phyloP scores from a whole-genome alignment of 2,888 invertebrate genomes.

The Neoitamus cyanurus region DNA sequence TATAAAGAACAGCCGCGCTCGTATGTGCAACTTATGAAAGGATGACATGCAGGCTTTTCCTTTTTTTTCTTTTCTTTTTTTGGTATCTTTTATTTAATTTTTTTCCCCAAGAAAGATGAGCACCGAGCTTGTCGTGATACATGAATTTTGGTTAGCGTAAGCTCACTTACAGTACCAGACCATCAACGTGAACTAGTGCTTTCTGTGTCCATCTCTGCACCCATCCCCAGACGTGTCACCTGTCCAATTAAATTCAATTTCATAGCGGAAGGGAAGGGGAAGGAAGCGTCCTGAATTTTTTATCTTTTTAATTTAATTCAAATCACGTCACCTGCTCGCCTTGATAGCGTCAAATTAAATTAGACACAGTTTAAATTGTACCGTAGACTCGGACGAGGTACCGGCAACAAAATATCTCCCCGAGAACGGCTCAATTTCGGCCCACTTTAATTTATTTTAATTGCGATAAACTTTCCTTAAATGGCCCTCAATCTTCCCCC shows the following conservation, averaged over 20 bases:
- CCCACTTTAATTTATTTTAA: neutral
- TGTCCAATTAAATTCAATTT: slow-evolving; percentile 5
- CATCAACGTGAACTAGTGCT: neutral
- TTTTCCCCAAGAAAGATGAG: too few relatives aligned
- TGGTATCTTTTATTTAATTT: too few relatives aligned
- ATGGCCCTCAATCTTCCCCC: neutral
- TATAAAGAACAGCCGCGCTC: too few relatives aligned
- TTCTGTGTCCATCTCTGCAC: neutral
- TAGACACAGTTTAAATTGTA: neutral
- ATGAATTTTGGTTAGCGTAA: neutral
- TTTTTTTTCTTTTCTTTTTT: too few relatives aligned
- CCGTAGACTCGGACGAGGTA: neutral
- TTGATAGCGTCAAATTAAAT: neutral
- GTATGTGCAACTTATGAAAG: too few relatives aligned
- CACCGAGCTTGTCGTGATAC: too few relatives aligned
- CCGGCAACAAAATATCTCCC: neutral
- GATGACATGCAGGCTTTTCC: too few relatives aligned
- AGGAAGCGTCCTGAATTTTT: neutral
- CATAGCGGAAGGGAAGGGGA: neutral
- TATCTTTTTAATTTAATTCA: neutral
- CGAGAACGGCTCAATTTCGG: neutral
- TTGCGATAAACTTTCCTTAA: neutral
- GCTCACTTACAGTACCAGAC: neutral
- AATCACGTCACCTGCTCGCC: neutral
- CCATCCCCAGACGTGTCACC: neutral